Conservation (phyloP, 2,113 vertebrate species). For the Sphaerodactylus townsendi region DNA sequence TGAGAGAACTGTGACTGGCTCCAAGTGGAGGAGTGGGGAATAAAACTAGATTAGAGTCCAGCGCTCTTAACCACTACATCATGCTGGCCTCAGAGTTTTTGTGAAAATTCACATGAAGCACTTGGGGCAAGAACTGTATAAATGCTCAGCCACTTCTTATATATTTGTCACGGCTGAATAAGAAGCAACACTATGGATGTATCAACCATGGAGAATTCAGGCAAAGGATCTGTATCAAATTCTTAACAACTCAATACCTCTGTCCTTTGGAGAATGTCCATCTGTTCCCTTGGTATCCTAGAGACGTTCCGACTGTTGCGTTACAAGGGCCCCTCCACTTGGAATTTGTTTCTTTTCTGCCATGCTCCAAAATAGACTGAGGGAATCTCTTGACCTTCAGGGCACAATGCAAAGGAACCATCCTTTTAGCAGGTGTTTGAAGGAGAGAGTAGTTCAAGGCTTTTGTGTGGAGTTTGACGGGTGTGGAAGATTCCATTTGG, state of each 20-base stretch:
- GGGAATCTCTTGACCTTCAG: neutral
- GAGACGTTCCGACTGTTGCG: accelerated
- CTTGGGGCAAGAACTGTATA: neutral
- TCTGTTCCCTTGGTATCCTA: neutral
- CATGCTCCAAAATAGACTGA: neutral
- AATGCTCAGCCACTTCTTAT: accelerated
- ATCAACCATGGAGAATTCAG: neutral
- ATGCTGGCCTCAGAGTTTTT: neutral
- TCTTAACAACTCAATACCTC: neutral
- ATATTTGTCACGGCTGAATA: neutral
- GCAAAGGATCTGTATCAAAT: neutral
- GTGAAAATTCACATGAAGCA: neutral
- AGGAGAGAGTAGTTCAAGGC: neutral
- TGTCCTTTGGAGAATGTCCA: accelerated
- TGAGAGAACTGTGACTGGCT: too few relatives aligned
- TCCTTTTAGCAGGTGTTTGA: neutral
- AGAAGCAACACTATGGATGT: accelerated
- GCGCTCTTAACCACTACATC: too few relatives aligned
- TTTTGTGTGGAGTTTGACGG: neutral
- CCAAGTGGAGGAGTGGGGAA: too few relatives aligned
- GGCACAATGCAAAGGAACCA: neutral
- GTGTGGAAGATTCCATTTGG: neutral
- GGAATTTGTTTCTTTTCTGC: neutral
- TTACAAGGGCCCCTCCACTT: neutral
- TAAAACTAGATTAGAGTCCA: too few relatives aligned